Conservation (phyloP, 2,888 invertebrate genomes). For the Trissoscelio sp. region DNA sequence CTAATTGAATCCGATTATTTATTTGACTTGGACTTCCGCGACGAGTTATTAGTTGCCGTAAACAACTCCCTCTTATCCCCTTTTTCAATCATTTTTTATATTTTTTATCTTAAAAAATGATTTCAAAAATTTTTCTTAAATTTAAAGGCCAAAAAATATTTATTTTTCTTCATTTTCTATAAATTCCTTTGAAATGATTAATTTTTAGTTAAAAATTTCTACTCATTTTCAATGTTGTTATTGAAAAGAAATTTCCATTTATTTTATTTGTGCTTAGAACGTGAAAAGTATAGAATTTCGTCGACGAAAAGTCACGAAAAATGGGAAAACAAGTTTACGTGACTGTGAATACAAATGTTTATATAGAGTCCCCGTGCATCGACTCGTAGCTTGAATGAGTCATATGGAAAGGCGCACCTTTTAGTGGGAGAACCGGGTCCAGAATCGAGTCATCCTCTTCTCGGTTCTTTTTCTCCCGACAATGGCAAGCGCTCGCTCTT, state of each 20-base stretch:
- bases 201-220: no score
- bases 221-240: no score
- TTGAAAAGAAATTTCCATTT: no score
- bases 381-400: conserved; percentile 44
- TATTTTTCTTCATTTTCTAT: no score
- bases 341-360: conserved; percentile 31
- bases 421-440: conserved; percentile 64
- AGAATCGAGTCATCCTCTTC: conserved; percentile 58
- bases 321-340: conserved; percentile 26
- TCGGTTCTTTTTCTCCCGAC: conserved; percentile 21
- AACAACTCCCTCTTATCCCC: not conserved
- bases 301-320: conserved; percentile 1
- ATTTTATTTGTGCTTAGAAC: no score
- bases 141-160: no score
- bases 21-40: conserved; percentile 13
- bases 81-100: not conserved
- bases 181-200: no score
- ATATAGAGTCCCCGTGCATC: not conserved
- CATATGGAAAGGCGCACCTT: conserved; percentile 51
- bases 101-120: not conserved
- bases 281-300: not conserved
- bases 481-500: conserved; percentile 33
- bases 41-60: not conserved
- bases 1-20: conserved; percentile 54
- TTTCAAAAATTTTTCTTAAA: no score